Conservation (phyloP, 2,797 vertebrate genomes). For the Sebastes oblongus region DNA sequence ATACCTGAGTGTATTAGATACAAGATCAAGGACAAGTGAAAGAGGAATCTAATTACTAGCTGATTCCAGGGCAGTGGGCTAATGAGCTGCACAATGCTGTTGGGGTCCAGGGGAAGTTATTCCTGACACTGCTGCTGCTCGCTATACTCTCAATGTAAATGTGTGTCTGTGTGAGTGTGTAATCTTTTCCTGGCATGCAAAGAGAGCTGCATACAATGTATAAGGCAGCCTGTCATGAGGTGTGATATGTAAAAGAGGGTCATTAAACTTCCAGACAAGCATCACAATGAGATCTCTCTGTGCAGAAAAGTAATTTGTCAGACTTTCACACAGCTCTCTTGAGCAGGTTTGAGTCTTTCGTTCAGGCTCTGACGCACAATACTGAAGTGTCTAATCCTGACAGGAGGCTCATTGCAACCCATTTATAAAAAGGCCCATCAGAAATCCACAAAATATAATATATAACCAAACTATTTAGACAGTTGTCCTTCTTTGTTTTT, state of each 20-base stretch:
- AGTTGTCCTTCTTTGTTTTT: neutral
- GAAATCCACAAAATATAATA: neutral
- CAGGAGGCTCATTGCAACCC: neutral
- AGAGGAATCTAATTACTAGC: conserved; percentile 71
- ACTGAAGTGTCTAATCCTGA: neutral
- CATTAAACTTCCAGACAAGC: conserved; percentile 34
- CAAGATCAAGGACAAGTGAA: conserved; percentile 64
- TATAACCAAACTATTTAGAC: neutral
- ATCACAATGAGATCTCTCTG: conserved; percentile 18
- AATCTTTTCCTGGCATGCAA: conserved; percentile 56
- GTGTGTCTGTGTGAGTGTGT: conserved; percentile 13
- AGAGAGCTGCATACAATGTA: conserved; percentile 17
- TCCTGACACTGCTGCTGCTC: conserved; percentile 45
- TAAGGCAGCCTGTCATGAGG: conserved; percentile 24
- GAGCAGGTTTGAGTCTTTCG: neutral
- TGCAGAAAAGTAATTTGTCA: conserved; percentile 20
- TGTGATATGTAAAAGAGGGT: conserved; percentile 54
- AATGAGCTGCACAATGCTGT: conserved; percentile 73
- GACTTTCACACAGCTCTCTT: conserved; percentile 13
- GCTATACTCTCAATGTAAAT: conserved; percentile 19
- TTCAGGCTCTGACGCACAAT: neutral
- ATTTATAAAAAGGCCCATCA: neutral
- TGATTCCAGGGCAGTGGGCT: conserved; percentile 74
- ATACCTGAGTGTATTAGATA: conserved; percentile 50
- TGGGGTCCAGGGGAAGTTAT: conserved; percentile 66